A percentile compares a stretch with the other conserved stretches of the same genome.
Conservation (phyloP, 2,888 invertebrate species). For the Acleris laterana region DNA sequence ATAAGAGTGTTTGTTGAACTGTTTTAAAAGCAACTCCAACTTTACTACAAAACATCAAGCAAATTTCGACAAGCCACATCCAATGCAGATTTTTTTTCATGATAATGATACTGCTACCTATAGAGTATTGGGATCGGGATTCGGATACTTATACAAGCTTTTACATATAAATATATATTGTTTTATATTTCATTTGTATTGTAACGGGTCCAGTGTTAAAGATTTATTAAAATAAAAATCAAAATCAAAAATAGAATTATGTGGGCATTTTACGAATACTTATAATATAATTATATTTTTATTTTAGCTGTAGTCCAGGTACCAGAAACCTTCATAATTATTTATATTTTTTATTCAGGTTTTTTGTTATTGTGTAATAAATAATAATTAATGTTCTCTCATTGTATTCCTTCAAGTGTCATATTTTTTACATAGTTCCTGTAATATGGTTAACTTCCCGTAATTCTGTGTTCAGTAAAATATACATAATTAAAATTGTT, state of each 20-base stretch:
- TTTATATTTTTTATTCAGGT: too few relatives aligned
- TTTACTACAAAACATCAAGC: constrained; percentile 37
- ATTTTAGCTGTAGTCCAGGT: constrained; percentile 16
- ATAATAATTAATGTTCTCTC: too few relatives aligned
- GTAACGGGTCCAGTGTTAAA: background rate
- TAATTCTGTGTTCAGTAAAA: too few relatives aligned
- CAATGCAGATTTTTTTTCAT: constrained; percentile 32
- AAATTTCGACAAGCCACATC: constrained; percentile 38
- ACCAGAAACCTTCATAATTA: background rate
- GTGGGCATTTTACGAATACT: background rate
- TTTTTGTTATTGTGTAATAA: too few relatives aligned
- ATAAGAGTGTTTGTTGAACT: constrained; percentile 27
- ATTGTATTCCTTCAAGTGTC: too few relatives aligned
- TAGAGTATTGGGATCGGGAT: constrained; percentile 18
- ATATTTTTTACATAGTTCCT: too few relatives aligned
- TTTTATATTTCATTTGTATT: background rate
- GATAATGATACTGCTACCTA: constrained; percentile 37
- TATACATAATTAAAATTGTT: too few relatives aligned
- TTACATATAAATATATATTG: constrained; percentile 1
- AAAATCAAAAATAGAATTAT: background rate
- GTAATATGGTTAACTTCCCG: too few relatives aligned
- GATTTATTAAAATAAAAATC: background rate
- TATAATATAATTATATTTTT: background rate
- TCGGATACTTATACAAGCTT: constrained; percentile 19
- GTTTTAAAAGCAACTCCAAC: constrained; percentile 35